Evolutionary conservation across 1,140 invertebrate species (phyloP), one percentile per base, ranked within the genome.

Genomic region (Nilaparvata lugens): DNA sequence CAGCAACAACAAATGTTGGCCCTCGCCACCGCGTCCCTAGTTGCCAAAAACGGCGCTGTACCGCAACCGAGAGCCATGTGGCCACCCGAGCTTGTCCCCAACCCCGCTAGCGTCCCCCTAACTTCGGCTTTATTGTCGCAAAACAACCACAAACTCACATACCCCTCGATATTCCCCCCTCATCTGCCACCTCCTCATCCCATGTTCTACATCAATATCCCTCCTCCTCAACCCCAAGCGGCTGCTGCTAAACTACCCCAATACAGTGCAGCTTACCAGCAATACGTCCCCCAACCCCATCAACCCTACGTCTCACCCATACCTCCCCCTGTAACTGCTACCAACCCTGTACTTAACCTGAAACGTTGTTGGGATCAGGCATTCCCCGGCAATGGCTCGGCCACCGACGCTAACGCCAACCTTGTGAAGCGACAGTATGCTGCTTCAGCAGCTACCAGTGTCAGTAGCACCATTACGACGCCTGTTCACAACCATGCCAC

Each of bases 301-400:
- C 57, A 23, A 42, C 57, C 54, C 13, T 56, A 61, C 23, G 24
- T 61, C n/a, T 45, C 59, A 9, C 40, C 52, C 1, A 48, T 56
- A 4, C 59, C 62, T 13, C 24, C 52, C 2, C n/a, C 45, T 11
- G 18, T 24, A 13, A n/a, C 43, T 14, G 40, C 42, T 6, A 25
- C 58, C 4, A 18, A 45, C 7, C 24, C 31, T 11, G 24, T 55
- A 9, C 21, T 64, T 13, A 60, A 48, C 19, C 19, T 66, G 48
- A 66, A 66, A 31, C 60, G 65, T 16, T 62, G 63, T 3, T 64
- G 65, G 60, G 63, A 66, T 21, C 60, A 66, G 45, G 65, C 65
- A 18, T 66, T 66, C 23, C 68, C 69, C 7, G 55, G 40, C 23
- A 66, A 63, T 52, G 60, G 52, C 14, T 19, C 55, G 2, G 58